A percentile compares a stretch with the other conserved stretches of the same genome.
Evolutionary conservation across 2,888 invertebrate species (phyloP).

Genomic region (Nycteola revayana): DNA sequence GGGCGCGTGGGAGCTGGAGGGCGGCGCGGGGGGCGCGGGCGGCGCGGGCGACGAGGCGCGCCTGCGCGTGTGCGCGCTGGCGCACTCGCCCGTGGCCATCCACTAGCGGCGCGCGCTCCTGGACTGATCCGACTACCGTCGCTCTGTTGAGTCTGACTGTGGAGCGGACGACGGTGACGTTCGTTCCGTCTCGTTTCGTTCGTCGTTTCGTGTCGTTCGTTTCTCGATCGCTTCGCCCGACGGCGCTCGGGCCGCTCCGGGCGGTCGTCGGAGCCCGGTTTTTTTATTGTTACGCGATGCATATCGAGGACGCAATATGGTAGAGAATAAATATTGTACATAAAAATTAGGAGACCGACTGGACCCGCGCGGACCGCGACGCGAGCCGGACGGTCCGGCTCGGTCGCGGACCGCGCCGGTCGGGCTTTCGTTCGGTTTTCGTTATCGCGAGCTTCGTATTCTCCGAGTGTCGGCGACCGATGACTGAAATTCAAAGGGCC

Average conservation of each 20-base stretch:
- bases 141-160: constrained; percentile 65
- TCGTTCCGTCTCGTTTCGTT: constrained; percentile 66
- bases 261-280: constrained; percentile 67
- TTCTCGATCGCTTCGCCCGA: constrained; percentile 71
- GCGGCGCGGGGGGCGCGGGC: constrained; percentile 48
- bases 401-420: constrained; percentile 77
- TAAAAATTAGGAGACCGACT: constrained; percentile 71
- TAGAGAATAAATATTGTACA: constrained; percentile 82
- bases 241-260: constrained; percentile 68
- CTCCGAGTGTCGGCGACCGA: constrained; percentile 71
- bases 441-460: constrained; percentile 76
- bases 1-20: constrained; percentile 3
- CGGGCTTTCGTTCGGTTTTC: constrained; percentile 73
- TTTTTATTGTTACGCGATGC: constrained; percentile 82
- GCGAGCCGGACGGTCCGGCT: constrained; percentile 74
- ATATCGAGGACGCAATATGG: constrained; percentile 82
- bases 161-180: constrained; percentile 66
- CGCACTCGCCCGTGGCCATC: constrained; percentile 96
- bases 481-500: constrained; percentile 77
- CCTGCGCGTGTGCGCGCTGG: constrained; percentile 91
- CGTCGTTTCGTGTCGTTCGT: constrained; percentile 70
- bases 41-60: constrained; percentile 86
- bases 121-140: constrained; percentile 1
- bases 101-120: constrained; percentile 72
- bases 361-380: constrained; percentile 75